Evolutionary conservation across 2,888 invertebrate genomes (phyloP).

Genomic region (Chloromyia formosa): DNA sequence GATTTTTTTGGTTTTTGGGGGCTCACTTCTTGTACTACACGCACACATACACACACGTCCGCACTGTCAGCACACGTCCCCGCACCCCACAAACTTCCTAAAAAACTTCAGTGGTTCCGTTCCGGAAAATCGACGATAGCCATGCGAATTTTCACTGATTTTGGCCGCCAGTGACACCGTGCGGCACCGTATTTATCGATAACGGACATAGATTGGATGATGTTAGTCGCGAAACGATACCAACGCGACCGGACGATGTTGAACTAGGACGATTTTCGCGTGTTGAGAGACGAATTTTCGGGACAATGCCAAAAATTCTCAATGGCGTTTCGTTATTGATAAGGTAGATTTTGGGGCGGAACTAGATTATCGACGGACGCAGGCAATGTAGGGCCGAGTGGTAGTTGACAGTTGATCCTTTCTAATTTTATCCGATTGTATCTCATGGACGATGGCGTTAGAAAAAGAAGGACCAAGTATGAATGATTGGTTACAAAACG

Average conservation of each 20-base stretch:
- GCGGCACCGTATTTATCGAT: neutral
- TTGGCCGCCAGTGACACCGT: neutral
- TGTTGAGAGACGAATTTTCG: conserved; percentile 40
- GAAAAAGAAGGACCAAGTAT: too few relatives aligned
- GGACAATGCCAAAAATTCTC: conserved; percentile 49
- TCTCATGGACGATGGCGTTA: too few relatives aligned
- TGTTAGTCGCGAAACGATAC: neutral
- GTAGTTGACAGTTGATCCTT: too few relatives aligned
- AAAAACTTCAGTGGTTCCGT: conserved; percentile 38
- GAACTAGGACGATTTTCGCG: neutral
- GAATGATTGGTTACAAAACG: too few relatives aligned
- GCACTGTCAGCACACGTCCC: conserved; percentile 3
- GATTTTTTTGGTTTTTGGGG: conserved; percentile 28
- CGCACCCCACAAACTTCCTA: neutral
- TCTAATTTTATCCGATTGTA: too few relatives aligned
- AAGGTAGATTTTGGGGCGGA: conserved; percentile 7
- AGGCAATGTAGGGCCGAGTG: neutral
- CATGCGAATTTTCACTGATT: conserved; percentile 8
- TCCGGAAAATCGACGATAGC: conserved; percentile 20
- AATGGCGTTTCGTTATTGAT: conserved; percentile 46
- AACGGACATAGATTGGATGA: neutral
- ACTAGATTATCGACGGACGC: conserved; percentile 26
- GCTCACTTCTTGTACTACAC: conserved; percentile 32
- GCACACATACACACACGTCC: neutral
- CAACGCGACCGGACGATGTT: neutral